These are phyloP conservation scores for Synergus gifuensis DNA, from an alignment of 2,888 invertebrate species.

Conservation along the genomic window DNA sequence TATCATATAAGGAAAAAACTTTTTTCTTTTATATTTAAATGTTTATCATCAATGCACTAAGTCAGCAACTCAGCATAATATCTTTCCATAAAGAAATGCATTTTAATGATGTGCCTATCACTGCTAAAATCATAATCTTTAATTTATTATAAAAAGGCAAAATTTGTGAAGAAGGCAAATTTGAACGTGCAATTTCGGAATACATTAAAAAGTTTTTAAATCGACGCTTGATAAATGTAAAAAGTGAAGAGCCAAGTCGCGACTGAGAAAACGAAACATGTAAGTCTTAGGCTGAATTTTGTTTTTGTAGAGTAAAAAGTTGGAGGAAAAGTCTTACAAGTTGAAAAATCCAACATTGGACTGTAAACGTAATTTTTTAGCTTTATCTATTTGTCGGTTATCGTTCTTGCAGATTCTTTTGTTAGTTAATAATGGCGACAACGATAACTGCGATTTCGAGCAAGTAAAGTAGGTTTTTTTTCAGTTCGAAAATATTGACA, in stretches of 20 bases:
- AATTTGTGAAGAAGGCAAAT: conserved; percentile 24
- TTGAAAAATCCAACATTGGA: neutral
- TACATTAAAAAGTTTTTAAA: conserved; percentile 13
- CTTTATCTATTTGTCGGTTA: conserved; percentile 4
- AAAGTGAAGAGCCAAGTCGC: conserved; percentile 2
- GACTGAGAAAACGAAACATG: conserved; percentile 18
- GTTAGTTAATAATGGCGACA: conserved; percentile 31
- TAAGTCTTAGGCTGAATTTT: neutral
- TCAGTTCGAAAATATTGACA: neutral
- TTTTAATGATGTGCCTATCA: neutral
- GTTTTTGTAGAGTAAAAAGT: neutral
- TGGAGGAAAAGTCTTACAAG: neutral
- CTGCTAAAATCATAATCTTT: conserved; percentile 1
- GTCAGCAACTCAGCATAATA: neutral
- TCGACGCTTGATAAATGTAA: conserved; percentile 31
- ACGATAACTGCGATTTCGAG: conserved; percentile 36
- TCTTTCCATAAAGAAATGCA: neutral
- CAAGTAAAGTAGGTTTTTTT: conserved; percentile 10
- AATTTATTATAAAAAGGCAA: conserved; percentile 23
- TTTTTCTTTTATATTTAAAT: neutral
- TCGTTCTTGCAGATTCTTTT: conserved; percentile 27
- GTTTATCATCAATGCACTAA: no score
- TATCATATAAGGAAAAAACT: neutral
- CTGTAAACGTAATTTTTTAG: neutral
- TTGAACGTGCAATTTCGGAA: conserved; percentile 40